A percentile compares a stretch with the other conserved stretches of the same genome.
Evolutionary conservation across 92 coral and sea anemone genomes (phyloP).

Genomic region (Epizoanthus stellaris): DNA sequence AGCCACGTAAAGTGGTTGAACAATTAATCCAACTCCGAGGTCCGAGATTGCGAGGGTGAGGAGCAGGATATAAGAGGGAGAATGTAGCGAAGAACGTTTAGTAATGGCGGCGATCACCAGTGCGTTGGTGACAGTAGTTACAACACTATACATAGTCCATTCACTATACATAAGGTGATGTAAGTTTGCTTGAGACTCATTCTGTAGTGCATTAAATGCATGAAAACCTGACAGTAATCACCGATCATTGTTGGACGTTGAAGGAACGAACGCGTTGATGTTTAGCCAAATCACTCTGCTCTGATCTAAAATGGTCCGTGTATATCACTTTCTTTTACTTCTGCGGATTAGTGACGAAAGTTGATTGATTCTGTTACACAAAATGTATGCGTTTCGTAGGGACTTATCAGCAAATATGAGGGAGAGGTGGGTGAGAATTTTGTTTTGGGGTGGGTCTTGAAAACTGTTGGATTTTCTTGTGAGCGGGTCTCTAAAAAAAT

Average conservation of each 20-base stretch:
- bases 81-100: not conserved
- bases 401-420: too few relatives aligned
- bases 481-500: too few relatives aligned
- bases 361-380: too few relatives aligned
- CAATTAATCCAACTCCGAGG: conserved; percentile 12
- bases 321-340: too few relatives aligned
- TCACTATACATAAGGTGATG: not conserved
- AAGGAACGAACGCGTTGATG: too few relatives aligned
- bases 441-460: too few relatives aligned
- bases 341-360: too few relatives aligned
- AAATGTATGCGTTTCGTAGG: too few relatives aligned
- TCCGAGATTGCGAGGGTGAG: conserved; percentile 12
- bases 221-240: conserved; percentile 2
- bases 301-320: too few relatives aligned
- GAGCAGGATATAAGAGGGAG: conserved; percentile 1
- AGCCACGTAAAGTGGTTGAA: not conserved
- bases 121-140: not conserved
- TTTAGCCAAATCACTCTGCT: too few relatives aligned
- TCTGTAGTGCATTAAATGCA: conserved; percentile 6
- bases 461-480: too few relatives aligned
- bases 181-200: not conserved
- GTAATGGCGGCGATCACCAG: not conserved
- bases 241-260: not conserved
- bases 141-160: not conserved
- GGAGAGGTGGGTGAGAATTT: too few relatives aligned